Percentiles rank a stretch among this genome's conserved stretches.
Conservation (phyloP, 2,888 invertebrate genomes). For the Eumacrocentrus americanus region DNA sequence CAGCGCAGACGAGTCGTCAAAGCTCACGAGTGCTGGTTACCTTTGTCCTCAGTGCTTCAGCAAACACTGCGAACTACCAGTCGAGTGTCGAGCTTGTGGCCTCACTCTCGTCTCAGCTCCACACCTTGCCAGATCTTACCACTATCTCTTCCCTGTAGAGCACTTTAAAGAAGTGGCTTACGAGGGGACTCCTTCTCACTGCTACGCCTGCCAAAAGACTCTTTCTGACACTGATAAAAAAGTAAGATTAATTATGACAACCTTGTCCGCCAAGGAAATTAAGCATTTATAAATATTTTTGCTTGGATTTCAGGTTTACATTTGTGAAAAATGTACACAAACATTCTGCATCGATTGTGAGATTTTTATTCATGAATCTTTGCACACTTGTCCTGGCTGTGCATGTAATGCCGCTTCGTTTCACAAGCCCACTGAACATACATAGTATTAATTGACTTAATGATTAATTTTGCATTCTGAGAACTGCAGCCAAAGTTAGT, state of each 20-base stretch:
- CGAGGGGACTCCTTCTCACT: slow-evolving; percentile 67
- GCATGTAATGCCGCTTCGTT: slow-evolving; percentile 70
- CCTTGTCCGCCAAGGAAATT: too few relatives aligned
- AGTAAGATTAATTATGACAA: too few relatives aligned
- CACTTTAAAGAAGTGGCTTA: slow-evolving; percentile 77
- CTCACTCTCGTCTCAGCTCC: slow-evolving; percentile 97
- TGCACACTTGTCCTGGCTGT: slow-evolving; percentile 97
- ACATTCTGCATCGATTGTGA: slow-evolving; percentile 95
- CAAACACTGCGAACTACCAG: slow-evolving; percentile 97
- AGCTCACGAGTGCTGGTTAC: slow-evolving; percentile 78
- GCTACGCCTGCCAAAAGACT: slow-evolving; percentile 78
- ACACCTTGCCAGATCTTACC: slow-evolving; percentile 96
- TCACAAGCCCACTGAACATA: slow-evolving; percentile 42
- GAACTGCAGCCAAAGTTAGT: neutral
- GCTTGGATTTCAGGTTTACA: slow-evolving; percentile 79
- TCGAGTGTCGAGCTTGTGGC: slow-evolving; percentile 95
- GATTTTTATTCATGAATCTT: slow-evolving; percentile 87
- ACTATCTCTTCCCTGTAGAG: slow-evolving; percentile 94
- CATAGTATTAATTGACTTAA: neutral
- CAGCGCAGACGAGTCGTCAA: slow-evolving; percentile 71
- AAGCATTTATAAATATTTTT: too few relatives aligned
- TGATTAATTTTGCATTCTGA: neutral
- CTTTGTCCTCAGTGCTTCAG: slow-evolving; percentile 95
- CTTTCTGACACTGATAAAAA: slow-evolving; percentile 75
- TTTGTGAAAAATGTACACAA: slow-evolving; percentile 79